A percentile compares a stretch with the other conserved stretches of the same genome.
Conservation (phyloP, 2,888 invertebrate species). For the Caenorhabditis uteleia region DNA sequence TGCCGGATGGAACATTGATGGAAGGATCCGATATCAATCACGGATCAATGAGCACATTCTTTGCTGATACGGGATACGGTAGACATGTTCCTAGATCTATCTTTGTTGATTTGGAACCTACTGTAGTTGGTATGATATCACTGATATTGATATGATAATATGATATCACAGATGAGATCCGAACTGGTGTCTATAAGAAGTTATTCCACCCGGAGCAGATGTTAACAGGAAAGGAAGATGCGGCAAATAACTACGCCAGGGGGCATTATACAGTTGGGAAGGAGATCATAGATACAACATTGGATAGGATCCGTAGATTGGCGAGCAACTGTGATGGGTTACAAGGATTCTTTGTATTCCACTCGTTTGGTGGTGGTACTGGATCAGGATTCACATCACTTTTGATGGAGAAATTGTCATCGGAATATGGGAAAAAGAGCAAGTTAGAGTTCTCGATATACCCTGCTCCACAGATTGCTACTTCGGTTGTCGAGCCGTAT, state of each 20-base stretch:
- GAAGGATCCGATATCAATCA: constrained; percentile 30
- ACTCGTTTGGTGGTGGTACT: constrained; percentile 86
- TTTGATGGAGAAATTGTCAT: constrained; percentile 82
- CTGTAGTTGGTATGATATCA: constrained; percentile 44
- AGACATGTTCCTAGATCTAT: constrained; percentile 71
- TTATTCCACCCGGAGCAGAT: constrained; percentile 90
- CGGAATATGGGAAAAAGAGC: constrained; percentile 85
- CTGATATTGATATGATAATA: neutral
- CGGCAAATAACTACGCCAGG: constrained; percentile 72
- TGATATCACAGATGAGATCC: constrained; percentile 70
- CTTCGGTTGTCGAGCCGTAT: constrained; percentile 92
- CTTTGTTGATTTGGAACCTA: constrained; percentile 54
- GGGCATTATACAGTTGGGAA: constrained; percentile 81
- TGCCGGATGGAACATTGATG: constrained; percentile 71
- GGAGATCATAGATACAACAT: constrained; percentile 70
- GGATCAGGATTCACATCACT: constrained; percentile 87
- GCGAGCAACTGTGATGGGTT: constrained; percentile 81
- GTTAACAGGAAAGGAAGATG: constrained; percentile 77
- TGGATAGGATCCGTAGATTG: constrained; percentile 50
- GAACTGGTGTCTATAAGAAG: constrained; percentile 79
- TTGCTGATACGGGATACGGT: constrained; percentile 77
- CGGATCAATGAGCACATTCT: constrained; percentile 86
- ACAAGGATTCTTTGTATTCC: constrained; percentile 82
- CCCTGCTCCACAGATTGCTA: constrained; percentile 88
- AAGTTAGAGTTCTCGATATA: constrained; percentile 87